Evolutionary conservation across 2,113 vertebrate species (phyloP).

Genomic region (Nyctereutes procyonoides): DNA sequence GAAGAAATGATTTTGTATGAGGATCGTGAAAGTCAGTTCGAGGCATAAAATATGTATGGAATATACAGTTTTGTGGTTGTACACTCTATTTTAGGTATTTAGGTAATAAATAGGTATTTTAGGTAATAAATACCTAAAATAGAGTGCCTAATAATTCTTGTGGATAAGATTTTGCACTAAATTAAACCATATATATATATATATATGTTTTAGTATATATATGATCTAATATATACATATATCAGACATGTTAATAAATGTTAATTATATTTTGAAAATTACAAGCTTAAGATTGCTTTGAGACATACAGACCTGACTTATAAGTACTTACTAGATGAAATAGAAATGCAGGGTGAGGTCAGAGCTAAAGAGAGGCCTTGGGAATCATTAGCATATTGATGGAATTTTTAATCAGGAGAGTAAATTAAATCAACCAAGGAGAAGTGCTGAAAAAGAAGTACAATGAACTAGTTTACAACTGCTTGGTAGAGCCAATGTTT

Average conservation of each 20-base stretch:
- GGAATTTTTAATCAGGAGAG: conserved; percentile 4
- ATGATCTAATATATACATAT: not conserved
- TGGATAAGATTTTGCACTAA: not conserved
- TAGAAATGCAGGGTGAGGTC: not conserved
- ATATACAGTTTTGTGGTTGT: not conserved
- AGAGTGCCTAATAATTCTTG: not conserved
- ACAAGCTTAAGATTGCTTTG: not conserved
- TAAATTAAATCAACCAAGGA: not conserved
- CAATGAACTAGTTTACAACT: not conserved
- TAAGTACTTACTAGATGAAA: not conserved
- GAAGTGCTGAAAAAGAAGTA: not conserved
- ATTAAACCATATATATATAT: not conserved
- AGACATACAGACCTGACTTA: not conserved
- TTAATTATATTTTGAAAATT: not conserved
- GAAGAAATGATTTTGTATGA: not conserved
- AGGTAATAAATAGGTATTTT: not conserved
- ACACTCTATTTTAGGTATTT: not conserved
- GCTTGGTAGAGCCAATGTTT: not conserved
- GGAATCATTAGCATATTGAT: not conserved
- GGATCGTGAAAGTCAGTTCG: not conserved
- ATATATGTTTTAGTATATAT: not conserved
- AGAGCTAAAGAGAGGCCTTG: not conserved
- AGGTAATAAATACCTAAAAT: not conserved
- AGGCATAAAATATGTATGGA: not conserved
- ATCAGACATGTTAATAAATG: not conserved